phyloP scores from a whole-genome alignment of 1,140 invertebrate species.

The Mactra quadrangularis region DNA sequence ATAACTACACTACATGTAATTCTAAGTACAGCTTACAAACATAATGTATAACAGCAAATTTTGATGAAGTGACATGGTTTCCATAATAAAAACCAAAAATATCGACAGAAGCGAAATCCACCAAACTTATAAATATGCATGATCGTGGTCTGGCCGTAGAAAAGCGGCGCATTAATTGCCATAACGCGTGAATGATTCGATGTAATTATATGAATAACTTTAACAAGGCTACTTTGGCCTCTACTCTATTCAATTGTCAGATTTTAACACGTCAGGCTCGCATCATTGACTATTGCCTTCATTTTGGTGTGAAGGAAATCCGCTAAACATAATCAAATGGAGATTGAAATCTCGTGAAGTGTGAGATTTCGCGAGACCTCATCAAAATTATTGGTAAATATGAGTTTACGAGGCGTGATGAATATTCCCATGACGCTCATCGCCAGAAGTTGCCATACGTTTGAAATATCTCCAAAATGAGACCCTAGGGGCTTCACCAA shows the following conservation, averaged over 20 bases:
- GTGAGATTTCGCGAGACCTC: constrained; percentile 60
- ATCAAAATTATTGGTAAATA: constrained; percentile 64
- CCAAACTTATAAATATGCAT: constrained; percentile 24
- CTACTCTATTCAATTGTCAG: constrained; percentile 45
- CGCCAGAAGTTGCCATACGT: constrained; percentile 41
- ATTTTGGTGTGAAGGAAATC: constrained; percentile 48
- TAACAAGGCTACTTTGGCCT: constrained; percentile 34
- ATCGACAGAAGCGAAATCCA: not conserved
- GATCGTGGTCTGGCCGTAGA: constrained; percentile 19
- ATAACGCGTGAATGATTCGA: constrained; percentile 24
- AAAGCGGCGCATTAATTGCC: constrained; percentile 26
- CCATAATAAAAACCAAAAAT: too few species aligned
- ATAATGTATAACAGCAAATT: too few species aligned
- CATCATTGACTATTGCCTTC: constrained; percentile 21
- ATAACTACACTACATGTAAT: too few species aligned
- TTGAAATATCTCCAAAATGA: constrained; percentile 40
- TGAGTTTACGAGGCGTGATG: constrained; percentile 61
- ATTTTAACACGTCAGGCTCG: constrained; percentile 43
- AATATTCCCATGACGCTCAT: constrained; percentile 34
- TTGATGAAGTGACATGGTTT: too few species aligned
- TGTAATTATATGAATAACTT: constrained; percentile 21
- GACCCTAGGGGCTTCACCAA: constrained; percentile 29
- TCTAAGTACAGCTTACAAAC: too few species aligned
- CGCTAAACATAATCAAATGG: constrained; percentile 57
- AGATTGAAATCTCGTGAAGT: constrained; percentile 60